phyloP scores from a whole-genome alignment of 2,888 invertebrate genomes.

The Caenorhabditis sp. region DNA sequence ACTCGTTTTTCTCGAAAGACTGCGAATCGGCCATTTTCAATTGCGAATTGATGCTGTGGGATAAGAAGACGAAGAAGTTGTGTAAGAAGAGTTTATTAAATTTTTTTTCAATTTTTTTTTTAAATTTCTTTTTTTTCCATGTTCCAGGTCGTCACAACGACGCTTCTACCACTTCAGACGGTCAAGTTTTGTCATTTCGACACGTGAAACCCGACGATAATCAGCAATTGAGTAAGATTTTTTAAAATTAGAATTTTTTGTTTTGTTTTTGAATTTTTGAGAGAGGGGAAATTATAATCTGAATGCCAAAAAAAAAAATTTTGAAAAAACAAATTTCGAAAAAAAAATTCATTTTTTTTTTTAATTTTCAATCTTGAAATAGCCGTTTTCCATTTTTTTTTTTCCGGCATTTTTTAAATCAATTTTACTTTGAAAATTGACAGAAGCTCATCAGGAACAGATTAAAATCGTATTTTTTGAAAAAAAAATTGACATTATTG shows the following conservation, averaged over 20 bases:
- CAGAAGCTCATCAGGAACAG: too few relatives aligned
- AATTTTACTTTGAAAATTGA: too few relatives aligned
- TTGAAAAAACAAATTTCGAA: too few relatives aligned
- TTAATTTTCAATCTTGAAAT: too few relatives aligned
- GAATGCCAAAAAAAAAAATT: too few relatives aligned
- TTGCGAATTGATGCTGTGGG: slow-evolving; percentile 78
- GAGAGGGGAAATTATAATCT: neutral
- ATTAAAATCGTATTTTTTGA: too few relatives aligned
- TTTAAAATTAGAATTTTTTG: too few relatives aligned
- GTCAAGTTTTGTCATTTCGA: slow-evolving; percentile 53
- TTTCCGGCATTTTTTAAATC: too few relatives aligned
- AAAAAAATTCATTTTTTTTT: too few relatives aligned
- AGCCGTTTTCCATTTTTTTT: too few relatives aligned
- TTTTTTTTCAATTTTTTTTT: neutral
- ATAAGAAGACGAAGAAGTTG: slow-evolving; percentile 66
- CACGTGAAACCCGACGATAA: slow-evolving; percentile 64
- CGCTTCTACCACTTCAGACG: slow-evolving; percentile 52
- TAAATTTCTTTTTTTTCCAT: neutral
- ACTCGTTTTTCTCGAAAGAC: slow-evolving; percentile 72
- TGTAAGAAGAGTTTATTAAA: slow-evolving; percentile 44
- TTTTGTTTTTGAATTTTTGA: neutral
- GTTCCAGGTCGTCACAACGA: slow-evolving; percentile 63
- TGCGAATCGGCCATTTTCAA: slow-evolving; percentile 75
- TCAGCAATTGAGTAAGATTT: slow-evolving; percentile 61
- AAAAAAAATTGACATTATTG: too few relatives aligned